Base-by-base conservation (phyloP, 2,797 vertebrate species). In the Cynopterus sphinx region DNA sequence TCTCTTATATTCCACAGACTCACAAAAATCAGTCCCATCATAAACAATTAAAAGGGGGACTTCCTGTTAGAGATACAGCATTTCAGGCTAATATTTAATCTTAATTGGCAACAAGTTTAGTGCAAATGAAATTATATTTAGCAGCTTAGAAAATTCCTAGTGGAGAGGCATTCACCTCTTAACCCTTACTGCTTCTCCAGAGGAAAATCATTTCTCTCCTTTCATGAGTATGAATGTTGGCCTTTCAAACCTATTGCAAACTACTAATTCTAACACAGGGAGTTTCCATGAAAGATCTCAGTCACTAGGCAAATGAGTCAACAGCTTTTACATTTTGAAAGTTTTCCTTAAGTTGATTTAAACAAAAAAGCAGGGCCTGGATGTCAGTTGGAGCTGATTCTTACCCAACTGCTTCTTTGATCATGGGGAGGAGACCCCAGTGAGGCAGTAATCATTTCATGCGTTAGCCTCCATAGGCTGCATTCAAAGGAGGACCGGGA, bases 121-220 rank as follows among this genome's bases (percentile, higher is more conserved):
- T 96, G 97, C 94, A 98, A 97, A 96, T 84, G 84, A 93, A 93
- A 91, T 75, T 91, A 77, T 73, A 68, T 57, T 83, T 94, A 97
- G 96, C 94, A 96, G 95, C 93, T 85, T 49, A 77, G 75, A 84
- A 91, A 85, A 95, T 49, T 95, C 68, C 74, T 43, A 43, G 75
- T 43, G 46, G 36, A 39, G 59, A 88, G 68, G 63, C 33, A 63
- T 78, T 77, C 36, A 90, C 49, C 63, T 59, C 61, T 75, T 70
- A 91, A 81, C 36, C 31, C 51, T 84, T 46, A 46, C 0, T 12
- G 28, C 68, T 85, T 91, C 39, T 55, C 68, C 16, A 63, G 21
- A 86, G 5, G 6, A 8, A 79, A 91, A 59, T 46, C 4, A n/a
- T 31, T 57, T 90, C 36, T 70, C 46, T 73, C 77, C 82, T 90